phyloP scores from a whole-genome alignment of 2,113 vertebrate genomes.

The Pelvicachromis taeniatus region DNA sequence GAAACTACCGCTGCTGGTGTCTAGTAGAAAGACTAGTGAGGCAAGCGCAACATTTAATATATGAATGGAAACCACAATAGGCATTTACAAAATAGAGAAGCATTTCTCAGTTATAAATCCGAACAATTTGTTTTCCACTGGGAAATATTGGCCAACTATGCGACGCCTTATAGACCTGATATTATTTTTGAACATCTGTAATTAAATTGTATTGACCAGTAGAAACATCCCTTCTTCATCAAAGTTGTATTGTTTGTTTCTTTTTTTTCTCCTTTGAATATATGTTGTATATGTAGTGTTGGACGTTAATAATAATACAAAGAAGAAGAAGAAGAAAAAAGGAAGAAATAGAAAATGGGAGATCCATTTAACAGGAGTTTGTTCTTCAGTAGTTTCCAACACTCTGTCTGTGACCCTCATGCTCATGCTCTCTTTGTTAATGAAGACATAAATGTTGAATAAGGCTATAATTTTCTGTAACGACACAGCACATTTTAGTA shows the following conservation, averaged over 20 bases:
- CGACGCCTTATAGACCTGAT: background rate
- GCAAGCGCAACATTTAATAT: rapidly evolving
- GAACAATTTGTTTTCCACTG: background rate
- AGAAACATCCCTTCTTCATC: background rate
- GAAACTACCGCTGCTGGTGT: background rate
- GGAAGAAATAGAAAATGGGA: background rate
- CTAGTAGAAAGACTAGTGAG: background rate
- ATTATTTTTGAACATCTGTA: background rate
- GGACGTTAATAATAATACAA: background rate
- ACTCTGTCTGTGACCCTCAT: background rate
- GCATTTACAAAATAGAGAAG: background rate
- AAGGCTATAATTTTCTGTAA: background rate
- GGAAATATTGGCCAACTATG: background rate
- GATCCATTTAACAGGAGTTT: background rate
- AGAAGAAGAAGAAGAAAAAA: background rate
- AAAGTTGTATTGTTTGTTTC: background rate
- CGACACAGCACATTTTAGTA: background rate
- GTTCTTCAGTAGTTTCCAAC: background rate
- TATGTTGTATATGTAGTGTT: background rate
- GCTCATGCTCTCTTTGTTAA: background rate
- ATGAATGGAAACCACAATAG: background rate
- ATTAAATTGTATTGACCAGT: background rate
- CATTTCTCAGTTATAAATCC: background rate
- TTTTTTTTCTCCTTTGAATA: background rate
- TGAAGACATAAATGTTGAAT: background rate